These are phyloP conservation scores for Agelas oroides DNA, from an alignment of 37 sponge, comb jelly and placozoan genomes.

Conservation along the genomic window DNA sequence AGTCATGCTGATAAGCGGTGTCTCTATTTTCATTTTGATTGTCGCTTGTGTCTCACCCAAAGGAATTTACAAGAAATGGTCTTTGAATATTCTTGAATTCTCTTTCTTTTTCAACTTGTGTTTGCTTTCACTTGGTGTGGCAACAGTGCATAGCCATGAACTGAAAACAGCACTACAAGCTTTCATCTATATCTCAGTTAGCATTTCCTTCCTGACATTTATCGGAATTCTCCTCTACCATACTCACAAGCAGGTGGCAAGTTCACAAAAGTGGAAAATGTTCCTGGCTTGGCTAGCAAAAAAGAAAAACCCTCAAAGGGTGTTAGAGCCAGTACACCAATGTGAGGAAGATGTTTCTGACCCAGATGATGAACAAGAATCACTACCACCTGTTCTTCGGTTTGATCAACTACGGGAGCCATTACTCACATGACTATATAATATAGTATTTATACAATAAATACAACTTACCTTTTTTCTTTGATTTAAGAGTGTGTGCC, in stretches of 20 bases:
- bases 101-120: background rate
- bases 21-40: background rate
- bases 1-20: background rate
- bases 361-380: no score
- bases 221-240: background rate
- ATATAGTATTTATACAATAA: no score
- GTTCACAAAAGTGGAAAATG: background rate
- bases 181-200: background rate
- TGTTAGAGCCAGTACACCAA: no score
- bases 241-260: background rate
- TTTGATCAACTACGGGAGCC: background rate
- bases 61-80: conserved; percentile 20
- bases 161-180: background rate
- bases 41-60: background rate
- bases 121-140: background rate
- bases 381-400: no score
- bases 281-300: background rate
- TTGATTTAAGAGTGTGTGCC: no score
- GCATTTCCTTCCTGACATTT: background rate
- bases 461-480: no score
- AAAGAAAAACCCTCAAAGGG: no score
- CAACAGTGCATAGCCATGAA: no score
- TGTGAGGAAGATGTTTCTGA: no score
- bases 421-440: no score
- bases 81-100: background rate